Evolutionary conservation across 2,888 invertebrate species (phyloP), one percentile per base, ranked within the genome.

Genomic region (Scaptomyza reducta): DNA sequence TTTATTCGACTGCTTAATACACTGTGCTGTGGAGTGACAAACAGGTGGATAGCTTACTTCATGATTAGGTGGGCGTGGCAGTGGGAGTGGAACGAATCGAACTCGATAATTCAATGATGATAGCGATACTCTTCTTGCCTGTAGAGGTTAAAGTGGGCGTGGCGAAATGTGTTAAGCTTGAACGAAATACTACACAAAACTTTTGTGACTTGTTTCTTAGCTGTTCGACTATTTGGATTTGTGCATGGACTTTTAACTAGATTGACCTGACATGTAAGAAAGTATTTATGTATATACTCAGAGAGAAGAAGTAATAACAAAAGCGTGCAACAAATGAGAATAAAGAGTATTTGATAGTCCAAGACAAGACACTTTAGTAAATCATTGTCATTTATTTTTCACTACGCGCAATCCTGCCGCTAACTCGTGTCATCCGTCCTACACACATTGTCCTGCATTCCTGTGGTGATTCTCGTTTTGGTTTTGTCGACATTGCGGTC

Each of bases 401-500:
- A 33, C 29, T 47, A 35, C 16, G 27, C 29, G 41, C 31, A 22
- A 38, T 33, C 16, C 61, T n/a, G 33, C 25, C 29, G 6, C 41
- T 27, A 13, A 31, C 22, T 35, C 14, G 6, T 9, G 18, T 29
- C 27, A 41, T 33, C 33, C 47, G n/a, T 18, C 18, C 41, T 53
- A 42, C 16, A 25, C 47, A 35, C 40, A 66, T 27, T 55, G 44
- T 33, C 42, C 33, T 16, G 54, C 40, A 35, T 33, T 41, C 46
- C 14, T 74, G 44, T 27, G 53, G 53, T 31, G 53, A 40, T 41
- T 11, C 14, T 49, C 74, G 40, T 44, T 46, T 46, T 59, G 54
- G 58, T 53, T 41, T 42, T 46, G 72, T 74, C 60, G 46, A 63
- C 63, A 65, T 55, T 79, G 62, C 42, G 75, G 73, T 74, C 61